Conservation (phyloP, 2,888 invertebrate genomes). For the Rosalia funebris region DNA sequence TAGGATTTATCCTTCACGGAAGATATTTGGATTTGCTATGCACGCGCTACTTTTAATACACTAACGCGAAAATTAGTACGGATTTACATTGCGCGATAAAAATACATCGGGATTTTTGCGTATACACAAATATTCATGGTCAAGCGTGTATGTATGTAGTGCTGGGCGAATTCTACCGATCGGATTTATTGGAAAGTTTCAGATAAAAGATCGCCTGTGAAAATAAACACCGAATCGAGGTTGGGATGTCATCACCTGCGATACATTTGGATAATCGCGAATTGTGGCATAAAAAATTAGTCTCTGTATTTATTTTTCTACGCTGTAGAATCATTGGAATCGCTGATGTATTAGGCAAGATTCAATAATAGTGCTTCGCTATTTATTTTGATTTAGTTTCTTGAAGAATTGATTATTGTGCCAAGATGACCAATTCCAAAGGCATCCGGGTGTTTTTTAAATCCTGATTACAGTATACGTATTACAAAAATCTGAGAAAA, state of each 20-base stretch:
- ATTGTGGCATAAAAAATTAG: not conserved
- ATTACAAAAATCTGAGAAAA: no score
- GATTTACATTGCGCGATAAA: slow-evolving; percentile 18
- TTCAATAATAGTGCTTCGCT: no score
- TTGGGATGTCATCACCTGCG: not conserved
- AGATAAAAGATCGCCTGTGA: not conserved
- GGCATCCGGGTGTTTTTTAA: no score
- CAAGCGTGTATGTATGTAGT: slow-evolving; percentile 3
- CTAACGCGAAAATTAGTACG: slow-evolving; percentile 12
- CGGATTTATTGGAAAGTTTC: not conserved
- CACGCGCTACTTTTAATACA: slow-evolving; percentile 8
- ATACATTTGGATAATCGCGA: not conserved
- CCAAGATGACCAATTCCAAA: no score
- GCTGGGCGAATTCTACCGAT: no score
- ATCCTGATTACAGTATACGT: no score
- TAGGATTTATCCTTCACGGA: slow-evolving; percentile 10
- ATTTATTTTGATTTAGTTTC: no score
- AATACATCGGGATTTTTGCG: slow-evolving; percentile 16
- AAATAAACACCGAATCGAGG: not conserved
- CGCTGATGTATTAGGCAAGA: not conserved
- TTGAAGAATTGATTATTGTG: no score
- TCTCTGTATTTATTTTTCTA: not conserved
- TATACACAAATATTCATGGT: slow-evolving; percentile 13
- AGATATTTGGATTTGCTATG: slow-evolving; percentile 5
- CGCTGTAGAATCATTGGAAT: not conserved